Evolutionary conservation across 2,113 vertebrate species (phyloP).

Genomic region (Poeciliopsis retropinna): DNA sequence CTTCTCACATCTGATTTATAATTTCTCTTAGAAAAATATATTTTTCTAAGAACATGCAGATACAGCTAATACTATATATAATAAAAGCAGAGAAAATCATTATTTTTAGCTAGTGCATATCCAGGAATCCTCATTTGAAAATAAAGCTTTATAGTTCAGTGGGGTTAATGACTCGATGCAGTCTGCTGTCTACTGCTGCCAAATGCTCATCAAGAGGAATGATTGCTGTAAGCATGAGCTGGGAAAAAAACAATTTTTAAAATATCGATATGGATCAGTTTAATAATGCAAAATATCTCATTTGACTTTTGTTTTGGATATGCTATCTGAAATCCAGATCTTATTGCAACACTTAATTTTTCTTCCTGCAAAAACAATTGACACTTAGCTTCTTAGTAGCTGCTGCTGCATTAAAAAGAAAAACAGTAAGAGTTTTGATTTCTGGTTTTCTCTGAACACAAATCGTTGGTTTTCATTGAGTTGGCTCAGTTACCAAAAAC

Average conservation of each 20-base stretch:
- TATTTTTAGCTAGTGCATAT: too few relatives aligned
- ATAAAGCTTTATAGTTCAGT: too few relatives aligned
- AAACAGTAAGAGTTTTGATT: background rate
- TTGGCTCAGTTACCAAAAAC: constrained; percentile 1
- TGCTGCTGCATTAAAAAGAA: background rate
- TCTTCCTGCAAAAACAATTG: background rate
- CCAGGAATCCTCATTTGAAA: too few relatives aligned
- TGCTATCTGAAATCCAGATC: background rate
- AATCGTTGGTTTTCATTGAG: background rate
- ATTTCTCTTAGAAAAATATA: too few relatives aligned
- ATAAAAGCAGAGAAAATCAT: too few relatives aligned
- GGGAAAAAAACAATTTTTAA: background rate
- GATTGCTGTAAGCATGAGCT: background rate
- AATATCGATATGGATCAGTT: background rate
- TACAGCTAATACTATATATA: too few relatives aligned
- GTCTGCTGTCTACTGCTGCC: too few relatives aligned
- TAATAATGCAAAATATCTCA: background rate
- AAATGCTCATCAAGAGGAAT: background rate
- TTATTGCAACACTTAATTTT: background rate
- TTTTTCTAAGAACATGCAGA: too few relatives aligned
- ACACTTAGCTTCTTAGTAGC: background rate
- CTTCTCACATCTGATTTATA: too few relatives aligned
- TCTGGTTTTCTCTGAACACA: background rate
- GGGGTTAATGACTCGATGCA: too few relatives aligned
- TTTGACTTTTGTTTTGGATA: background rate